A percentile compares a stretch with the other conserved stretches of the same genome.
Evolutionary conservation across 2,888 invertebrate genomes (phyloP).

Genomic region (Galerucella calmariensis): DNA sequence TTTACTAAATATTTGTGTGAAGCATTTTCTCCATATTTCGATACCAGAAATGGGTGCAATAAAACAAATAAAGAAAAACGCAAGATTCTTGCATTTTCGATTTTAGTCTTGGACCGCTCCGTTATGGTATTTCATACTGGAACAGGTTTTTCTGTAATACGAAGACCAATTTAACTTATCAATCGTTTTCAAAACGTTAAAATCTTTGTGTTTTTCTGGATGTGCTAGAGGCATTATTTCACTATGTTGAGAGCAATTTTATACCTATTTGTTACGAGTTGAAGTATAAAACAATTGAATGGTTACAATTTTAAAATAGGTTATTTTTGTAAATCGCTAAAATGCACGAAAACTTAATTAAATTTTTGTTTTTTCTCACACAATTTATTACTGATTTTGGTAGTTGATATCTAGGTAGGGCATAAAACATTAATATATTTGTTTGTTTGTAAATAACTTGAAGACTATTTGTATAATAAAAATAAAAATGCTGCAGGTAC

Average conservation of each 20-base stretch:
- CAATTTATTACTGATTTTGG: slow-evolving; percentile 12
- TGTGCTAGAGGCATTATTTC: slow-evolving; percentile 4
- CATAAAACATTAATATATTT: neutral
- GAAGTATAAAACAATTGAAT: slow-evolving; percentile 12
- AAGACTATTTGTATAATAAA: slow-evolving; percentile 5
- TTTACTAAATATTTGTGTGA: too few species aligned
- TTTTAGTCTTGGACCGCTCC: too few species aligned
- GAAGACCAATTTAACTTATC: too few species aligned
- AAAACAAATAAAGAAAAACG: too few species aligned
- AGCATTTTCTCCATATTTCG: too few species aligned
- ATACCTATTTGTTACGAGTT: slow-evolving; percentile 17
- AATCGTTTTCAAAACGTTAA: neutral
- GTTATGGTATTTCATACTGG: too few species aligned
- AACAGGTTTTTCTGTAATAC: too few species aligned
- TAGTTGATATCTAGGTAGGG: neutral
- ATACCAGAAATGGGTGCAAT: too few species aligned
- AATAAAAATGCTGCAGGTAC: neutral
- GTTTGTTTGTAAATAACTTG: neutral
- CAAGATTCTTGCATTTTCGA: too few species aligned
- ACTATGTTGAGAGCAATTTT: slow-evolving; percentile 10
- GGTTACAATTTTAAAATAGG: slow-evolving; percentile 26
- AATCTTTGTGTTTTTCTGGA: neutral
- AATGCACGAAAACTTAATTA: neutral
- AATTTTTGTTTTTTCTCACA: neutral
- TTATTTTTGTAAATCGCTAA: slow-evolving; percentile 24